Evolutionary conservation across 2,797 vertebrate species (phyloP).

Genomic region (Linurgus olivaceus): DNA sequence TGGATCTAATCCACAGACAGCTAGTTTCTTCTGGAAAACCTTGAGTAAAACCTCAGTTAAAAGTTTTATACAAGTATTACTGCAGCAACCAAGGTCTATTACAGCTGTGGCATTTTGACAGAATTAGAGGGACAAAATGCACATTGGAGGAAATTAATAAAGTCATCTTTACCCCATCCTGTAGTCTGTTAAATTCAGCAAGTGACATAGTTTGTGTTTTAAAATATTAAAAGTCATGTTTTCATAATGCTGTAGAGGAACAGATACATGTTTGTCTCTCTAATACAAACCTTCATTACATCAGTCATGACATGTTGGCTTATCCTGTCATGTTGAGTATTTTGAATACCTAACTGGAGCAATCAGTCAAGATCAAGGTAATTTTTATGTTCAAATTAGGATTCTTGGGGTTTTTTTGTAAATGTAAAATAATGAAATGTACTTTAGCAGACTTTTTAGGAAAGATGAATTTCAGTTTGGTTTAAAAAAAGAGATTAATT

Average conservation of each 20-base stretch:
- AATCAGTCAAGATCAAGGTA: not conserved
- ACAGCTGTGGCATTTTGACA: not conserved
- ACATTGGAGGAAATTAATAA: not conserved
- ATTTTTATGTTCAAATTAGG: not conserved
- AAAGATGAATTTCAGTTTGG: not conserved
- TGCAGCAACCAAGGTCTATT: not conserved
- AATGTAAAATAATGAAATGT: not conserved
- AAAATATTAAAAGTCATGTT: not conserved
- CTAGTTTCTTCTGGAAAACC: slow-evolving; percentile 22
- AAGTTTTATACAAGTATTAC: slow-evolving; percentile 22
- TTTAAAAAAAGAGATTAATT: not conserved
- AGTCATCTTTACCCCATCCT: not conserved
- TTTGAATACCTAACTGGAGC: not conserved
- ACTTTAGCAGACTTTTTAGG: not conserved
- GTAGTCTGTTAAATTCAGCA: not conserved
- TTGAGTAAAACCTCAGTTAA: slow-evolving; percentile 33
- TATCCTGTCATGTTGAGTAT: not conserved
- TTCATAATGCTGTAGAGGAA: not conserved
- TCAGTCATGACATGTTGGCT: not conserved
- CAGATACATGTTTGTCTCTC: not conserved
- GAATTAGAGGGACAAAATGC: not conserved
- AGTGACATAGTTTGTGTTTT: not conserved
- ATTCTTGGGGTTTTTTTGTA: not conserved
- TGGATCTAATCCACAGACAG: slow-evolving; percentile 13
- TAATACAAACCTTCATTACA: not conserved